phyloP scores from a whole-genome alignment of 2,888 invertebrate genomes.

The Sarcophaga variegata region DNA sequence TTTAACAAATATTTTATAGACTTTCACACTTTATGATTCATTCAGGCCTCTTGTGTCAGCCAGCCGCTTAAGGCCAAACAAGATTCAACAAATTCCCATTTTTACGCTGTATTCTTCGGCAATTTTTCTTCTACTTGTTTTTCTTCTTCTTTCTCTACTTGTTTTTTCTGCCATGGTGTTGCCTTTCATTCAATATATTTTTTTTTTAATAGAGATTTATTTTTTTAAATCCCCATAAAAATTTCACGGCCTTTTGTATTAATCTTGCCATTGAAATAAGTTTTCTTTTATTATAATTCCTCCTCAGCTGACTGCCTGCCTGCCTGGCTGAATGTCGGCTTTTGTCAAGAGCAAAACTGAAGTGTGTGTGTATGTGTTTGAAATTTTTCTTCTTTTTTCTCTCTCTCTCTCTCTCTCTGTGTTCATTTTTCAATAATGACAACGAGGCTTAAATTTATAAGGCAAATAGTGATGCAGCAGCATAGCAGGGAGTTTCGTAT shows the following conservation, averaged over 20 bases:
- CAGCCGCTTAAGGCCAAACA: neutral
- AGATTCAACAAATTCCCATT: slow-evolving; percentile 31
- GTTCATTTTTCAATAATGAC: slow-evolving; percentile 34
- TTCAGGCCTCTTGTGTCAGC: neutral
- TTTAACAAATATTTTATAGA: slow-evolving; percentile 33
- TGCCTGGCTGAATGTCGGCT: neutral
- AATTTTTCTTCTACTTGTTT: neutral
- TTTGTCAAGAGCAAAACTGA: slow-evolving; percentile 13
- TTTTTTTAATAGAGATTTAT: slow-evolving; percentile 10
- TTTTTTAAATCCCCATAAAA: slow-evolving; percentile 54
- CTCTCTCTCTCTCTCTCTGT: too few species aligned
- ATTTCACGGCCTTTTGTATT: slow-evolving; percentile 61
- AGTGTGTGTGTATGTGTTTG: slow-evolving; percentile 7
- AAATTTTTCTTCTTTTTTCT: neutral
- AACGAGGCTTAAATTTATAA: slow-evolving; percentile 57
- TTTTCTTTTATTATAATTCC: slow-evolving; percentile 28
- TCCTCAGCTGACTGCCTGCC: neutral
- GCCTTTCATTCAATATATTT: slow-evolving; percentile 5
- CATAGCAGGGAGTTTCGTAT: neutral
- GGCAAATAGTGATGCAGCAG: neutral
- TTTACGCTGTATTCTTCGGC: too few species aligned
- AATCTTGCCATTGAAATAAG: slow-evolving; percentile 57
- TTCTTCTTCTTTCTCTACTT: neutral
- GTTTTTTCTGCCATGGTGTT: neutral
- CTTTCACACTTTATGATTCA: slow-evolving; percentile 22